Base-by-base conservation (phyloP, 2,888 invertebrate species). In the Drosophila prolongata region DNA sequence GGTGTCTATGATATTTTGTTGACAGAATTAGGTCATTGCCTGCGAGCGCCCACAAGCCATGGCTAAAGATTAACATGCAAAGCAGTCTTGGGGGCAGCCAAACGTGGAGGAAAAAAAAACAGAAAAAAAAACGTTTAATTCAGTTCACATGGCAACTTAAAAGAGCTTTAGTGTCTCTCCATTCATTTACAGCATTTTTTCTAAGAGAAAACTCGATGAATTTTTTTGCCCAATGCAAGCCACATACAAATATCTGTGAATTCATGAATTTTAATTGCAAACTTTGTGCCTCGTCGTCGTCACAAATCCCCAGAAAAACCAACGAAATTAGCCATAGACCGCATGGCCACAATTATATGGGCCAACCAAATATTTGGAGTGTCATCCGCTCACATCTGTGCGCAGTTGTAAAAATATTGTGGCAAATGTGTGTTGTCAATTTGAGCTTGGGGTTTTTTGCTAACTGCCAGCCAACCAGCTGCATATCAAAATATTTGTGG, bases 401-500 rank as follows among this genome's bases (percentile, higher is more conserved):
- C 54, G 24, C 82, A 78, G 76, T 79, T 83, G 82, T 76, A 85
- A 79, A 83, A 85, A 84, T 84, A 84, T 84, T 85, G 75, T 80
- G 79, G 78, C 79, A 72, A 78, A 77, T 79, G 74, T 77, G 71
- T 67, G 68, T 69, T 80, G 85, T 71, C 83, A 83, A 85, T 80
- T 82, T 82, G 80, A 67, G 56, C 60, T 68, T 62, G 40, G 47
- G 49, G 59, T 60, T 76, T 76, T 77, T 71, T 37, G 67, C 60
- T 55, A 75, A 68, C 64, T 58, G 68, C 50, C 62, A 65, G 37
- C 44, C 24, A 44, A 19, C 43, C 16, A 50, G 27, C 10, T 82
- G 79, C 77, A 85, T 82, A 82, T 85, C 79, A 83, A 85, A 85
- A 84, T 83, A 83, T 84, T 85, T 85, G 79, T 70, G 69, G 77